Percentiles rank a stretch among this genome's conserved stretches.
Evolutionary conservation across 2,888 invertebrate species (phyloP).

Genomic region (Oscheius sp.): DNA sequence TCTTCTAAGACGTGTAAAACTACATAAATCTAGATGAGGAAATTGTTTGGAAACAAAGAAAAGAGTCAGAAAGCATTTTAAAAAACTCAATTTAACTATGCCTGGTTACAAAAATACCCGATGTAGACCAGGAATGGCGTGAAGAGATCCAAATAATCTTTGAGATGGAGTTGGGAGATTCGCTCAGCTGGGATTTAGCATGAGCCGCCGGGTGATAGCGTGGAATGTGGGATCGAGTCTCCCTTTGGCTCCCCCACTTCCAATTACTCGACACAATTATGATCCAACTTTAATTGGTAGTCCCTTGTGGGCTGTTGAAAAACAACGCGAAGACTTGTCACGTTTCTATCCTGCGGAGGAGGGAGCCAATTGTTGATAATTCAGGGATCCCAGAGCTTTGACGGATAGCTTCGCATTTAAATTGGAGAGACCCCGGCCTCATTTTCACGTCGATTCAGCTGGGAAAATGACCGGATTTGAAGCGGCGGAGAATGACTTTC

Average conservation of each 20-base stretch:
- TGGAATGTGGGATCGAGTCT: constrained; percentile 17
- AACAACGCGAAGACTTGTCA: background rate
- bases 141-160: too few relatives aligned
- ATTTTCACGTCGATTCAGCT: background rate
- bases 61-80: background rate
- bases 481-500: background rate
- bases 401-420: constrained; percentile 24
- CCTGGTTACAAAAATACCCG: too few relatives aligned
- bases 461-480: background rate
- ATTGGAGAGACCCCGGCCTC: background rate
- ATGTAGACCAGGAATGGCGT: too few relatives aligned
- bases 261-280: constrained; percentile 28
- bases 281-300: constrained; percentile 21
- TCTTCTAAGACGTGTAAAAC: too few relatives aligned
- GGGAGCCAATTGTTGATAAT: constrained; percentile 26
- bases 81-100: too few relatives aligned
- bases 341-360: background rate
- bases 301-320: constrained; percentile 5
- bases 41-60: background rate
- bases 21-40: background rate
- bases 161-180: too few relatives aligned
- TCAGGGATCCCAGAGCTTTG: constrained; percentile 13
- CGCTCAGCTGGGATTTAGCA: too few relatives aligned
- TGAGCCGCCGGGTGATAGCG: constrained; percentile 5
- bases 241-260: constrained; percentile 2